phyloP scores from a whole-genome alignment of 1,140 invertebrate species.

The Panagrolaimus sp. region DNA sequence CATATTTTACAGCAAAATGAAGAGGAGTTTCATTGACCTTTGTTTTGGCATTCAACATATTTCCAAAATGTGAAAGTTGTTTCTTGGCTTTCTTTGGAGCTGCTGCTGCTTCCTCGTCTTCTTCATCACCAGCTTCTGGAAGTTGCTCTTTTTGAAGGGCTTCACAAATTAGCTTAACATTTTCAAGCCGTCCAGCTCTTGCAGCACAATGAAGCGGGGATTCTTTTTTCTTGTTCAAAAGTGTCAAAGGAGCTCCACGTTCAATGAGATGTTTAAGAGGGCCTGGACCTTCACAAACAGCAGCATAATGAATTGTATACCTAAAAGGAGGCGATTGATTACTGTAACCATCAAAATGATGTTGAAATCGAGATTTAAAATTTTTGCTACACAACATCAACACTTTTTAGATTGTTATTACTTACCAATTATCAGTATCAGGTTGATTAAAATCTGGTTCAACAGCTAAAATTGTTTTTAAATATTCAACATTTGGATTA shows the following conservation, averaged over 20 bases:
- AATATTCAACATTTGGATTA: constrained; percentile 4
- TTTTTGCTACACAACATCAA: too few relatives aligned
- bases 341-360: too few relatives aligned
- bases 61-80: neutral
- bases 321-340: too few relatives aligned
- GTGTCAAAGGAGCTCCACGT: neutral
- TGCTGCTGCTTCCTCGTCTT: neutral
- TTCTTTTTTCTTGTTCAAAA: constrained; percentile 5
- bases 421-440: constrained; percentile 2
- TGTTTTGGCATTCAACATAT: constrained; percentile 7
- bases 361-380: too few relatives aligned
- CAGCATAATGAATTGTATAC: constrained; percentile 6
- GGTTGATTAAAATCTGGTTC: neutral
- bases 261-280: neutral
- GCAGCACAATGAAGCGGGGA: neutral
- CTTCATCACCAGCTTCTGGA: neutral
- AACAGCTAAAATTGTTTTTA: neutral
- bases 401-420: too few relatives aligned
- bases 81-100: neutral
- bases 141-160: neutral
- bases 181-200: neutral
- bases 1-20: constrained; percentile 12
- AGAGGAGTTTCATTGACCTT: neutral
- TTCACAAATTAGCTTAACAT: neutral
- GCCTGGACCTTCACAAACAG: neutral